Percentiles rank a stretch among this genome's conserved stretches.
These are phyloP conservation scores for Dusona sp. DNA, from an alignment of 2,888 invertebrate genomes.

Conservation along the genomic window DNA sequence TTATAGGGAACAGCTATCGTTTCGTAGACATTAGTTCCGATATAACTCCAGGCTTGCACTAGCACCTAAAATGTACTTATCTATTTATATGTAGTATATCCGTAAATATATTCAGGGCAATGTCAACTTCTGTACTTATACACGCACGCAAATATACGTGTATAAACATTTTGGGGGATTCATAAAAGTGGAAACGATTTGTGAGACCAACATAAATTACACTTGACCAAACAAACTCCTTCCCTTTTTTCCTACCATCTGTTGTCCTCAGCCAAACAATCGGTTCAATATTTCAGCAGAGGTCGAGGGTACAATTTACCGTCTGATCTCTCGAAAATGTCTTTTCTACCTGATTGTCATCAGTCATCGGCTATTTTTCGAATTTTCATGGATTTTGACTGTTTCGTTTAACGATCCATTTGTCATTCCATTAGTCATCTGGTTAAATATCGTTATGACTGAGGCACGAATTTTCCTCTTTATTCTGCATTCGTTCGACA, in stretches of 20 bases:
- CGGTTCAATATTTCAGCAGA: not conserved
- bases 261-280: constrained; percentile 1
- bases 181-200: not conserved
- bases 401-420: not conserved
- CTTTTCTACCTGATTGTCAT: not conserved
- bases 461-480: too few relatives aligned
- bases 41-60: not conserved
- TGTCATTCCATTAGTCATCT: not conserved
- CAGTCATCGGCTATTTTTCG: not conserved
- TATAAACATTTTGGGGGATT: not conserved
- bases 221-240: not conserved
- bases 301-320: not conserved
- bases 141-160: not conserved
- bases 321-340: not conserved
- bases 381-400: not conserved
- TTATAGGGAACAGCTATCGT: not conserved
- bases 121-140: not conserved
- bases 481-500: too few relatives aligned
- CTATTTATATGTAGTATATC: constrained; percentile 5
- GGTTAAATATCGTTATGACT: not conserved
- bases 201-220: constrained; percentile 24
- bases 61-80: not conserved
- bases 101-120: not conserved
- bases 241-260: not conserved
- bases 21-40: not conserved